Conservation (phyloP, 2,888 invertebrate genomes). For the Lamellibrachia satsuma region DNA sequence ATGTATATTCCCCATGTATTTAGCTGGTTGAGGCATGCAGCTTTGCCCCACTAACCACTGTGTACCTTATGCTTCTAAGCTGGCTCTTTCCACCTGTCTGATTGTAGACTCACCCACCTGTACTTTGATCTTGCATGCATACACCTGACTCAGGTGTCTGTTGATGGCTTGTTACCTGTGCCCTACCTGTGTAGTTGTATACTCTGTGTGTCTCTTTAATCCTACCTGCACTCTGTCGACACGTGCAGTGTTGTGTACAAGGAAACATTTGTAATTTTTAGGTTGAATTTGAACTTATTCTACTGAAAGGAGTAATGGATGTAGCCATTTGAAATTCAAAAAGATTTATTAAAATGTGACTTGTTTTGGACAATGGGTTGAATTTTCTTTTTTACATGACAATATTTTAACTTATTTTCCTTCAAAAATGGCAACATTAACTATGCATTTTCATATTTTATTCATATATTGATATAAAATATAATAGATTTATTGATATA, state of each 20-base stretch:
- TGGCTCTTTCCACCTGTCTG: conserved; percentile 12
- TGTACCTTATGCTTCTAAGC: conserved; percentile 4
- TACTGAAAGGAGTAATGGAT: too few relatives aligned
- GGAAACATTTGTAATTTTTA: background rate
- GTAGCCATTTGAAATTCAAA: background rate
- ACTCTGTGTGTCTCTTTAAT: background rate
- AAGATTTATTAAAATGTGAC: background rate
- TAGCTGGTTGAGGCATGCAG: background rate
- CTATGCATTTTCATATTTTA: too few relatives aligned
- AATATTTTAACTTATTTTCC: background rate
- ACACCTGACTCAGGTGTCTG: conserved; percentile 17
- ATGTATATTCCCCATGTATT: background rate
- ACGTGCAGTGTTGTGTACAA: background rate
- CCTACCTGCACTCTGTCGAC: background rate
- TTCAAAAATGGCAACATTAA: background rate
- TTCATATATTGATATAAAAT: too few relatives aligned
- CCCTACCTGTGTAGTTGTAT: background rate
- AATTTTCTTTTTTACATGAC: background rate
- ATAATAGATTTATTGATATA: background rate
- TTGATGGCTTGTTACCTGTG: conserved; percentile 6
- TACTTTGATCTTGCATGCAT: conserved; percentile 17
- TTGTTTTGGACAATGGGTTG: background rate
- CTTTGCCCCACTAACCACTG: background rate
- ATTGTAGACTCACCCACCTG: conserved; percentile 4
- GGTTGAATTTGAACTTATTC: background rate